Percentiles rank a stretch among this genome's conserved stretches.
These are phyloP conservation scores for Porphyrio hochstetteri DNA, from an alignment of 2,113 vertebrate genomes.

Conservation along the genomic window DNA sequence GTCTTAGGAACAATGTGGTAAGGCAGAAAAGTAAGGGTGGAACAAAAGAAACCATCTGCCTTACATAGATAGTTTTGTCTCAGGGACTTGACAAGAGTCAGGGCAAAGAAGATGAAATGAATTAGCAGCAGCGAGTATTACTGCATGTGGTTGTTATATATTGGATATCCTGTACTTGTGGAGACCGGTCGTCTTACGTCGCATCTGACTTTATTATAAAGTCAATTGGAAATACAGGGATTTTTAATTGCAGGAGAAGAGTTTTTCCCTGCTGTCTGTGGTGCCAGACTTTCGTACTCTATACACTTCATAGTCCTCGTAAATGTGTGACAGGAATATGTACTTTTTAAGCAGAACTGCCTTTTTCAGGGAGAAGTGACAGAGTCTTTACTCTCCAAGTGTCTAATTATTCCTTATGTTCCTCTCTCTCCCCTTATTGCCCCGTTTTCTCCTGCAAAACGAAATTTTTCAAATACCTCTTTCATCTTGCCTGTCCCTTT, in stretches of 20 bases:
- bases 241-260: not conserved
- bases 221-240: not conserved
- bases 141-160: not conserved
- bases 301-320: not conserved
- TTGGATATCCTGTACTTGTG: not conserved
- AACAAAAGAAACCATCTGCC: not conserved
- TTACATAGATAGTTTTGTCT: not conserved
- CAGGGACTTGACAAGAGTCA: not conserved
- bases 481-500: not conserved
- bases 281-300: not conserved
- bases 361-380: not conserved
- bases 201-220: not conserved
- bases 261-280: not conserved
- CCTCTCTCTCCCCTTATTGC: not conserved
- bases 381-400: not conserved
- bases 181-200: not conserved
- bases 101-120: not conserved
- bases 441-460: slow-evolving; percentile 7
- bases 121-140: not conserved
- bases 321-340: not conserved
- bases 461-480: not conserved
- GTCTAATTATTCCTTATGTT: not conserved
- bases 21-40: not conserved
- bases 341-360: slow-evolving; percentile 3
- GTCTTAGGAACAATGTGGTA: not conserved